These are phyloP conservation scores for Heteronetta atricapilla DNA, from an alignment of 2,113 vertebrate species.

Conservation along the genomic window DNA sequence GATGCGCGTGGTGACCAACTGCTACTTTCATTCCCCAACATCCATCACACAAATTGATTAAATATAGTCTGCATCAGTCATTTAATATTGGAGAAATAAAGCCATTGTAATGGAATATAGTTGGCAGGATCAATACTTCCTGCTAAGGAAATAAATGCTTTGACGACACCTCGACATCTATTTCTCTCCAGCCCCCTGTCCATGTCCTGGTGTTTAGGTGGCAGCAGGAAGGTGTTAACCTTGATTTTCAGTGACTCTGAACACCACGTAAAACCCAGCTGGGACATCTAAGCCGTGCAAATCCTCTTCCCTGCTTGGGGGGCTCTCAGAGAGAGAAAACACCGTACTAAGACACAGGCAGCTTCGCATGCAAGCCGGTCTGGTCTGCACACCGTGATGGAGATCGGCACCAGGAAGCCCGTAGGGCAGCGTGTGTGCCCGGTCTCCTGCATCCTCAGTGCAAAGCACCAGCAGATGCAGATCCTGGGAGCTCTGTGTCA, in stretches of 20 bases:
- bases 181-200: conserved; percentile 9
- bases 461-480: background rate
- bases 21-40: fast-evolving
- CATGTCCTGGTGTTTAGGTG: background rate
- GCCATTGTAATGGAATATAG: conserved; percentile 31
- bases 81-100: conserved; percentile 38
- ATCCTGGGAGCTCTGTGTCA: background rate
- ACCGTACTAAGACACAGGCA: background rate
- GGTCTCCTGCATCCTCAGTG: background rate
- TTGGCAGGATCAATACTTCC: conserved; percentile 48
- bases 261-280: background rate
- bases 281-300: background rate
- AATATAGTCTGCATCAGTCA: background rate
- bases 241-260: background rate
- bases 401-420: background rate
- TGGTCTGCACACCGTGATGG: fast-evolving
- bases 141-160: conserved; percentile 48
- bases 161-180: conserved; percentile 7
- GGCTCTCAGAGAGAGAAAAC: background rate
- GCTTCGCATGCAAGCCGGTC: background rate
- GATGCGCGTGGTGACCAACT: background rate
- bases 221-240: background rate
- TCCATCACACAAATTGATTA: conserved; percentile 54
- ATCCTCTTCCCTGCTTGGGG: background rate
- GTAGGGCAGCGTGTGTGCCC: fast-evolving